These are phyloP conservation scores for Paracanthobrama guichenoti DNA, from an alignment of 2,113 vertebrate genomes.

Conservation along the genomic window DNA sequence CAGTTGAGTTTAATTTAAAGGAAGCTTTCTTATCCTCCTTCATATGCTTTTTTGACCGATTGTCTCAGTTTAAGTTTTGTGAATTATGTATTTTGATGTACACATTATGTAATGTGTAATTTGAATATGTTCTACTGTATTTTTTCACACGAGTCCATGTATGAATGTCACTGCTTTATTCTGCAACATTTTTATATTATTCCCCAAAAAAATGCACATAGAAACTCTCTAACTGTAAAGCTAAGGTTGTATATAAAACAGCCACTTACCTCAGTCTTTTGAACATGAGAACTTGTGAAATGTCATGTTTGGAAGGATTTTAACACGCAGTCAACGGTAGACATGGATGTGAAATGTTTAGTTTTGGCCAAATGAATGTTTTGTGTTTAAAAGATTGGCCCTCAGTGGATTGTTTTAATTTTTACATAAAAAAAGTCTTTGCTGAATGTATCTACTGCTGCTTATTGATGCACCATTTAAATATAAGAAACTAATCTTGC, in stretches of 20 bases:
- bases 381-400: not conserved
- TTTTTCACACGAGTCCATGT: constrained; percentile 27
- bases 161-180: constrained; percentile 39
- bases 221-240: not conserved
- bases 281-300: not conserved
- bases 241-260: constrained; percentile 12
- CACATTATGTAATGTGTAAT: constrained; percentile 34
- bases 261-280: constrained; percentile 16
- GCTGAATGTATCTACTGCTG: constrained; percentile 5
- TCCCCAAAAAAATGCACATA: constrained; percentile 21
- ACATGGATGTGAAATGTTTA: not conserved
- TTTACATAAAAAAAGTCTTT: not conserved
- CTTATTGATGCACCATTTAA: constrained; percentile 20
- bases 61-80: constrained; percentile 35
- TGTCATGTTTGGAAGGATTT: constrained; percentile 7
- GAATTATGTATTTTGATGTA: constrained; percentile 57
- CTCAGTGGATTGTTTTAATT: not conserved
- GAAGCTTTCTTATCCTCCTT: not conserved
- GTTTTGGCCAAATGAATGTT: not conserved
- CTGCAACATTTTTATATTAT: not conserved
- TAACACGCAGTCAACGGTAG: not conserved
- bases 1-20: constrained; percentile 74
- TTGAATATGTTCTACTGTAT: constrained; percentile 52
- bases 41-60: not conserved
- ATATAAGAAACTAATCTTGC: not conserved